Conservation (phyloP, 1,140 invertebrate genomes). For the Drosophila sucinea region DNA sequence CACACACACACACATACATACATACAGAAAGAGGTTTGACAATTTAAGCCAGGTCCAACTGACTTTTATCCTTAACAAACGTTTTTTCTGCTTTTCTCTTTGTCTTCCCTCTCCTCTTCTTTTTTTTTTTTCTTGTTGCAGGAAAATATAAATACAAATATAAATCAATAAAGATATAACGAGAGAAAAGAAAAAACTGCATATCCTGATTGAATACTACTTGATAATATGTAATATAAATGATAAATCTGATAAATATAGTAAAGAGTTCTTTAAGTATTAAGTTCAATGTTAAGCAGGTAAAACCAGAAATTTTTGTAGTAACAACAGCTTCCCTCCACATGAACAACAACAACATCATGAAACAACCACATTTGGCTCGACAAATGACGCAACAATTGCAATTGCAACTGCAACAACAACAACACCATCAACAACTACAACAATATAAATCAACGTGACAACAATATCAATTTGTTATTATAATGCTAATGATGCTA, state of each 20-base stretch:
- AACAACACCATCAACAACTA: slow-evolving; percentile 38
- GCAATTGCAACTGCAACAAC: slow-evolving; percentile 43
- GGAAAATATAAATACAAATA: slow-evolving; percentile 23
- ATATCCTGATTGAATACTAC: slow-evolving; percentile 56
- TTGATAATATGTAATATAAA: slow-evolving; percentile 22
- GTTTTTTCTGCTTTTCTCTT: slow-evolving; percentile 25
- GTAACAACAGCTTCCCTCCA: slow-evolving; percentile 81
- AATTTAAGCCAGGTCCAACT: slow-evolving; percentile 40
- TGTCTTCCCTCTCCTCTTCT: slow-evolving; percentile 20
- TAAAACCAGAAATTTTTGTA: slow-evolving; percentile 53
- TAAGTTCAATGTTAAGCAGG: slow-evolving; percentile 69
- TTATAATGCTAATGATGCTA: slow-evolving; percentile 58
- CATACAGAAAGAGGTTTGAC: slow-evolving; percentile 38
- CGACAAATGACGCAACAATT: slow-evolving; percentile 23
- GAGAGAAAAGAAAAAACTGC: slow-evolving; percentile 48
- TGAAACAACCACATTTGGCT: slow-evolving; percentile 29
- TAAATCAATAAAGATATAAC: slow-evolving; percentile 47
- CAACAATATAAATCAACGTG: slow-evolving; percentile 48
- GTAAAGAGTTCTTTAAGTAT: slow-evolving; percentile 72
- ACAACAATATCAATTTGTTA: slow-evolving; percentile 51
- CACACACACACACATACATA: not conserved
- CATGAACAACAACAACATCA: slow-evolving; percentile 45
- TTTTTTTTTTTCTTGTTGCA: slow-evolving; percentile 37
- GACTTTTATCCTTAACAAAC: slow-evolving; percentile 47
- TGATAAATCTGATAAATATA: slow-evolving; percentile 23